Conservation (phyloP, 1,140 invertebrate genomes). For the Tetragnatha versicolor region DNA sequence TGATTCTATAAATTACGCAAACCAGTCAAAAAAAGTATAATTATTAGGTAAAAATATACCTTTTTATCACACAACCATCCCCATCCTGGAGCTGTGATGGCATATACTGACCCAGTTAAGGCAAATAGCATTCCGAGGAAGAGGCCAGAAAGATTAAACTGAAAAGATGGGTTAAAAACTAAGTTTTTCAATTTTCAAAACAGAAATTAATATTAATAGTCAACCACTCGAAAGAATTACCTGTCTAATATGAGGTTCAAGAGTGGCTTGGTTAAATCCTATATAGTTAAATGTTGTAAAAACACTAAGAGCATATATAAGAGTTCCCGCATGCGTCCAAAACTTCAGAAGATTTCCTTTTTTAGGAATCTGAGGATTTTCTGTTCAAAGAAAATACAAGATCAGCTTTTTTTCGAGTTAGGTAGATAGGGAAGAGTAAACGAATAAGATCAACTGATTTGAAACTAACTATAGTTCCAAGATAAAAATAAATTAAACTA, state of each 20-base stretch:
- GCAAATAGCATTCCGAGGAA: slow-evolving; percentile 63
- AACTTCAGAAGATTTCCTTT: slow-evolving; percentile 54
- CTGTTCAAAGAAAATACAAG: neutral
- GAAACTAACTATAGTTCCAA: too few species aligned
- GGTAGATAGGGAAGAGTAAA: too few species aligned
- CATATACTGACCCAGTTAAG: slow-evolving; percentile 61
- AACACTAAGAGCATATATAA: slow-evolving; percentile 56
- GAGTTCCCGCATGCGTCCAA: slow-evolving; percentile 35
- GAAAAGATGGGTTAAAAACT: too few species aligned
- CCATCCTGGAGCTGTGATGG: slow-evolving; percentile 62
- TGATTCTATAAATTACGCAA: too few species aligned
- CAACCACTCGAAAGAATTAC: too few species aligned
- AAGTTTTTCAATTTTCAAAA: too few species aligned
- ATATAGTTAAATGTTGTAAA: slow-evolving; percentile 58
- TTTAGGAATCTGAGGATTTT: slow-evolving; percentile 1
- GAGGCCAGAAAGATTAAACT: slow-evolving; percentile 60
- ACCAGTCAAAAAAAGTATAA: too few species aligned
- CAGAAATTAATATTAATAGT: too few species aligned
- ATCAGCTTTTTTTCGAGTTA: too few species aligned
- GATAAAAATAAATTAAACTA: neutral
- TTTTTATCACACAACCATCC: slow-evolving; percentile 60
- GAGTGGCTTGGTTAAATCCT: slow-evolving; percentile 63
- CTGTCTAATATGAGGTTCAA: slow-evolving; percentile 62
- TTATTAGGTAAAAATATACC: slow-evolving; percentile 17
- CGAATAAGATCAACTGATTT: too few species aligned